These are phyloP conservation scores for Sebastes nivosus DNA, from an alignment of 2,797 vertebrate species.

Conservation along the genomic window DNA sequence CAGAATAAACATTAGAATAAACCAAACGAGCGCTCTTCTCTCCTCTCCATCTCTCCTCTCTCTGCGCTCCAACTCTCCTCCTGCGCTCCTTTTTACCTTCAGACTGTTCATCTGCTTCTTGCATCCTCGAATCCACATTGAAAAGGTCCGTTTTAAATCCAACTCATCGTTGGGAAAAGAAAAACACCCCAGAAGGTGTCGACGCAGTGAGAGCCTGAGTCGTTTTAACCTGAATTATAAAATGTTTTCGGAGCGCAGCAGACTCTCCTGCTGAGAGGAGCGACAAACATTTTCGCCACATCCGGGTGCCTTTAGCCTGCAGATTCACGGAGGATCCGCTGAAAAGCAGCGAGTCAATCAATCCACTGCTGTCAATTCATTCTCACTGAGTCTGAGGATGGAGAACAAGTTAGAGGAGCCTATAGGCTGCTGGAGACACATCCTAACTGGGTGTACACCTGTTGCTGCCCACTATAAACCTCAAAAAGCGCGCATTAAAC, in stretches of 20 bases:
- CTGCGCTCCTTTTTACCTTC: slow-evolving; percentile 79
- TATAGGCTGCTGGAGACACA: background rate
- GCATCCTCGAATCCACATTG: slow-evolving; percentile 85
- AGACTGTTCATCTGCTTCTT: slow-evolving; percentile 81
- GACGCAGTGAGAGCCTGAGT: slow-evolving; percentile 28
- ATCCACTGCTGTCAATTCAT: slow-evolving; percentile 44
- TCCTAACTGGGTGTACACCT: slow-evolving; percentile 25
- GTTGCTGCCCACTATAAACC: slow-evolving; percentile 20
- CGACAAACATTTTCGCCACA: slow-evolving; percentile 87
- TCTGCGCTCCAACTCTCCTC: slow-evolving; percentile 57
- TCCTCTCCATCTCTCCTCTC: background rate
- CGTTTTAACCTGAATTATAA: slow-evolving; percentile 48
- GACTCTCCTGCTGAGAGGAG: slow-evolving; percentile 69
- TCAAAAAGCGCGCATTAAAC: background rate
- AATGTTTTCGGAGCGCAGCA: slow-evolving; percentile 54
- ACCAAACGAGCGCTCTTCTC: slow-evolving; percentile 53
- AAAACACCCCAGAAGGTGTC: slow-evolving; percentile 30
- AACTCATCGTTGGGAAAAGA: slow-evolving; percentile 63
- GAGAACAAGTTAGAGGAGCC: slow-evolving; percentile 18
- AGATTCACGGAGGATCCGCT: slow-evolving; percentile 59
- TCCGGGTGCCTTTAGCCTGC: slow-evolving; percentile 87
- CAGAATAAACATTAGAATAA: slow-evolving; percentile 28
- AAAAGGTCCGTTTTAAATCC: slow-evolving; percentile 72
- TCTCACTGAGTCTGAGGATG: background rate
- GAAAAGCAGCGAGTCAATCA: slow-evolving; percentile 48